These are phyloP conservation scores for Meloidogyne floridensis DNA, from an alignment of 1,140 invertebrate species.

Conservation along the genomic window DNA sequence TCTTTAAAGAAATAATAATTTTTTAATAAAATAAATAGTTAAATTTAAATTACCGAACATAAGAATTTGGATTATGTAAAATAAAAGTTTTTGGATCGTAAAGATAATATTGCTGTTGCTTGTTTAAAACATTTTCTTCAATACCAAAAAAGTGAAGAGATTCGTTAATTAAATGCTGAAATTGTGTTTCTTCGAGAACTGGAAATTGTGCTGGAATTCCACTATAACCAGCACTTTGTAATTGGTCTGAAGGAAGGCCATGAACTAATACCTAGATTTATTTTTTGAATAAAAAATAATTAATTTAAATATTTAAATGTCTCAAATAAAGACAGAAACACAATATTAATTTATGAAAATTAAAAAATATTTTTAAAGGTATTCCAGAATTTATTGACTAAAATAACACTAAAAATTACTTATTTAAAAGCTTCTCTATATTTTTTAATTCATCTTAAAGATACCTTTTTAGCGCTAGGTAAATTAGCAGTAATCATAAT, in stretches of 20 bases:
- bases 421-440: no score
- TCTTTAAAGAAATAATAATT: constrained; percentile 65
- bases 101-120: constrained; percentile 82
- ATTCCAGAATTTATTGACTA: no score
- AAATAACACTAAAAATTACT: no score
- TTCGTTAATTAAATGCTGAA: constrained; percentile 90
- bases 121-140: constrained; percentile 74
- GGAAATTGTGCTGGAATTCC: constrained; percentile 97
- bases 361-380: no score
- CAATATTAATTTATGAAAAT: no score
- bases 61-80: constrained; percentile 66
- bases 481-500: constrained; percentile 96
- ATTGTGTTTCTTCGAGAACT: constrained; percentile 97
- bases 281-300: no score
- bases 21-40: neutral
- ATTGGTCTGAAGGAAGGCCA: constrained; percentile 80
- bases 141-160: constrained; percentile 96
- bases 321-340: no score
- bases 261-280: constrained; percentile 77
- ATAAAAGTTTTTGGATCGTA: constrained; percentile 96
- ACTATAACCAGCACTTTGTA: constrained; percentile 67
- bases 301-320: no score
- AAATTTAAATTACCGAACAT: constrained; percentile 43
- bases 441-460: no score
- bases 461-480: constrained; percentile 96